phyloP scores from a whole-genome alignment of 2,888 invertebrate species.

The Microplitis manilae region DNA sequence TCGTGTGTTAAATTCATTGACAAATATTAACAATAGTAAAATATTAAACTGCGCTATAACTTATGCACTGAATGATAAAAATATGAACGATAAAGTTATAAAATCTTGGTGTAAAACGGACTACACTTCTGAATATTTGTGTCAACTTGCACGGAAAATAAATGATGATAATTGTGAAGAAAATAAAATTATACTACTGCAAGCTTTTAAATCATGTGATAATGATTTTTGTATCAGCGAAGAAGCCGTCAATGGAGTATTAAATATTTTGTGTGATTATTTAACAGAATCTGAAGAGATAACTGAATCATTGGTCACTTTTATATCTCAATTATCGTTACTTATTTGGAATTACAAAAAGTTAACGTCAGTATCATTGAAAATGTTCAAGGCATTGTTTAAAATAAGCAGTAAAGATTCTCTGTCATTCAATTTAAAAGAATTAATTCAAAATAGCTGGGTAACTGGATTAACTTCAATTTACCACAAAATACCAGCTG shows the following conservation, averaged over 20 bases:
- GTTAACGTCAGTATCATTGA: conserved; percentile 51
- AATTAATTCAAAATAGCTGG: conserved; percentile 56
- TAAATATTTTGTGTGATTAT: conserved; percentile 68
- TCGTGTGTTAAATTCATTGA: conserved; percentile 74
- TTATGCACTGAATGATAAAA: conserved; percentile 71
- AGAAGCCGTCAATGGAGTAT: conserved; percentile 68
- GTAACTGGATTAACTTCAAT: conserved; percentile 57
- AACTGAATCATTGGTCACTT: conserved; percentile 49
- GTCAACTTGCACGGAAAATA: conserved; percentile 64
- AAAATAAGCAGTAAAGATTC: conserved; percentile 53
- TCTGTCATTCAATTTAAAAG: conserved; percentile 45
- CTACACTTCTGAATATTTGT: conserved; percentile 70
- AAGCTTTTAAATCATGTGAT: conserved; percentile 62
- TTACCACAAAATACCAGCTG: conserved; percentile 49
- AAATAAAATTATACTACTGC: conserved; percentile 54
- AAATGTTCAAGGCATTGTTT: conserved; percentile 61
- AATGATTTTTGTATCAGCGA: conserved; percentile 71
- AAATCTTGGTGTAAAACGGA: conserved; percentile 72
- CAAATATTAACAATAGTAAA: conserved; percentile 65
- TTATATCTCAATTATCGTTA: conserved; percentile 55
- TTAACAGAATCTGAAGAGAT: conserved; percentile 54
- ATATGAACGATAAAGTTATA: conserved; percentile 67
- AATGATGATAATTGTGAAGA: conserved; percentile 46
- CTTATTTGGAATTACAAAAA: conserved; percentile 57
- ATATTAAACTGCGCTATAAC: conserved; percentile 57